Evolutionary conservation across 2,113 vertebrate species (phyloP).

Genomic region (Cromileptes altivelis): DNA sequence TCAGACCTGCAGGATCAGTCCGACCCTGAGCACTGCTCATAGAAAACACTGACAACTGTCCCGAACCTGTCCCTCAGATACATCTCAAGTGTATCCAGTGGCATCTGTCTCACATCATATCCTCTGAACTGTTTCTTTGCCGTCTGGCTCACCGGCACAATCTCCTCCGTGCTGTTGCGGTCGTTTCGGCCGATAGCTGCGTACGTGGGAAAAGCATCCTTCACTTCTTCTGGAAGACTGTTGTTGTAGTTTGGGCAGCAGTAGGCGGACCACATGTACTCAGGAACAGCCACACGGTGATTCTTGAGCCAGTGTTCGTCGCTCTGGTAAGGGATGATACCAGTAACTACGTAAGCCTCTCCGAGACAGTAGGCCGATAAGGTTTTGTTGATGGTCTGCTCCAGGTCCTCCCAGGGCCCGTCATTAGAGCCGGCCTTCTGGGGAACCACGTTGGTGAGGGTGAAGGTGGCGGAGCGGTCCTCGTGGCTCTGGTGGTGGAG

Average conservation of each 20-base stretch:
- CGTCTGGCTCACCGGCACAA: constrained; percentile 64
- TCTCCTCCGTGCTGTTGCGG: constrained; percentile 79
- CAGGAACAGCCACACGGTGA: constrained; percentile 77
- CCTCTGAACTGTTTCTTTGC: constrained; percentile 53
- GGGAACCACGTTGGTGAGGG: constrained; percentile 87
- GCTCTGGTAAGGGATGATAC: constrained; percentile 74
- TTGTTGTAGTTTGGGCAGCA: constrained; percentile 77
- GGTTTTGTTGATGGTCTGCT: constrained; percentile 65
- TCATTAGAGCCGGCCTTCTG: constrained; percentile 82
- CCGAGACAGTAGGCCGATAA: constrained; percentile 67
- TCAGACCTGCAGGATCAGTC: constrained; percentile 15
- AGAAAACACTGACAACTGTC: constrained; percentile 67
- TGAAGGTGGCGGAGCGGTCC: constrained; percentile 83
- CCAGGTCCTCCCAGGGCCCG: constrained; percentile 83
- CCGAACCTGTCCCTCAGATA: constrained; percentile 70
- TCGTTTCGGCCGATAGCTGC: constrained; percentile 82
- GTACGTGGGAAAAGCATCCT: constrained; percentile 64
- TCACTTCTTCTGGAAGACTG: constrained; percentile 65
- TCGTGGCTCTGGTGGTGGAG: constrained; percentile 74
- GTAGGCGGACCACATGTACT: constrained; percentile 83
- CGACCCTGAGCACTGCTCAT: constrained; percentile 66
- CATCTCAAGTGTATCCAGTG: constrained; percentile 71
- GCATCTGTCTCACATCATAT: constrained; percentile 76
- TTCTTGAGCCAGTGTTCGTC: constrained; percentile 74
- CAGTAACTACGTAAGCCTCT: constrained; percentile 75